Evolutionary conservation across 2,113 vertebrate genomes (phyloP), one percentile per base, ranked within the genome.

Genomic region (Tachysurus vachellii): DNA sequence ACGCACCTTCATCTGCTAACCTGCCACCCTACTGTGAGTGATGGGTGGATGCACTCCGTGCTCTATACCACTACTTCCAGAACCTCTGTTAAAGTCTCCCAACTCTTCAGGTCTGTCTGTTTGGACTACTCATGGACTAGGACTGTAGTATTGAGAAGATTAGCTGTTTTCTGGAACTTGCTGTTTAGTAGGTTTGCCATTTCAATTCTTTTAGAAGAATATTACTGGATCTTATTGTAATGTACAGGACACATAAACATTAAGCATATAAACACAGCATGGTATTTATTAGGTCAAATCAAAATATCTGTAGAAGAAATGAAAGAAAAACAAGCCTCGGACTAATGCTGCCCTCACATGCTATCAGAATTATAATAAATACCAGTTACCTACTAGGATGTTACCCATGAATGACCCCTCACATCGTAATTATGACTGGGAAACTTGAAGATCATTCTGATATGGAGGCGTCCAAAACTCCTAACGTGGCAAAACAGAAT

Each of bases 1-100:
- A 94, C 91, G 89, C 91, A 88, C 91, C 91, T 89, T 89, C 89
- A 92, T 89, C 88, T 77, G 88, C 64, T 82, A 81, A 86, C 84
- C 87, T 87, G 71, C 80, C 86, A 83, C 83, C 85, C 83, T 54
- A n/a, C 80, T 80, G 83, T 89, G 86, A 90, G 83, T 85, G 88
- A 90, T 89, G 80, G 83, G 57, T 80, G 61, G 44, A 70, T 13
- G 77, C 76, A 87, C 79, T 73, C 62, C 61, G 44, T 47, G 54
- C 26, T 70, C 77, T 21, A n/a, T 59, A 61, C 26, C 47, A 54
- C 68, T 80, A n/a, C 31, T 31, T 82, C 16, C 42, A 42, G 36
- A 66, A 86, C 75, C 17, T 70, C 26, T 36, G 21, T 42, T 64
- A 61, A 44, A 70, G 62, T 47, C 70, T 82, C 47, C 0, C 21